phyloP scores from a whole-genome alignment of 2,888 invertebrate species.

The Fragum fragum region DNA sequence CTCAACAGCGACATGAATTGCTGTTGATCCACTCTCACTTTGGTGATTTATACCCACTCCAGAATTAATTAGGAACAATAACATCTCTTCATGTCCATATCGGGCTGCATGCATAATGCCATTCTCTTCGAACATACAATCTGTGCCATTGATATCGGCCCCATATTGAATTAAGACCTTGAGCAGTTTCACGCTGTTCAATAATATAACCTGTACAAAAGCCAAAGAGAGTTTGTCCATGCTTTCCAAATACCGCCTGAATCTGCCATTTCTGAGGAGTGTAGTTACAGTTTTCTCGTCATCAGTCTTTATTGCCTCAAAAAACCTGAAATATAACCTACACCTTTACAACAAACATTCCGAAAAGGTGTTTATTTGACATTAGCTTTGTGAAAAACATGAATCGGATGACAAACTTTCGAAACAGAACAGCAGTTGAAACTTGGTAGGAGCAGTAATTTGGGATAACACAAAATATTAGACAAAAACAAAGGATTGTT shows the following conservation, averaged over 20 bases:
- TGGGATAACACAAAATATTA: no score
- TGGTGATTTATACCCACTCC: conserved; percentile 62
- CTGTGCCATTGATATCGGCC: conserved; percentile 46
- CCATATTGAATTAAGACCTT: conserved; percentile 49
- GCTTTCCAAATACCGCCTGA: conserved; percentile 38
- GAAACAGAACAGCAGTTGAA: no score
- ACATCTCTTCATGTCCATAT: conserved; percentile 63
- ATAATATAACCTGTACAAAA: conserved; percentile 58
- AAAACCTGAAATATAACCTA: conserved; percentile 54
- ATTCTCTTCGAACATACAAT: conserved; percentile 65
- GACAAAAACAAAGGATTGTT: no score
- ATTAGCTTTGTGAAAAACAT: no score
- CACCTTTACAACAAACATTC: no score
- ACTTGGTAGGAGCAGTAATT: no score
- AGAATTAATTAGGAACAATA: conserved; percentile 43
- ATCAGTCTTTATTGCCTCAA: conserved; percentile 52
- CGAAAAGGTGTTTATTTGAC: no score
- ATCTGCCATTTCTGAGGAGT: conserved; percentile 34
- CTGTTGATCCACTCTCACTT: conserved; percentile 63
- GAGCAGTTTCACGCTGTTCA: conserved; percentile 53
- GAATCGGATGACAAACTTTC: no score
- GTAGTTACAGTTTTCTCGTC: conserved; percentile 34
- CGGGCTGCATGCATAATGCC: conserved; percentile 63
- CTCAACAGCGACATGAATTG: conserved; percentile 64
- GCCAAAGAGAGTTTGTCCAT: conserved; percentile 62